Conservation (phyloP, 2,888 invertebrate species). For the Cyrtodaria siliqua region DNA sequence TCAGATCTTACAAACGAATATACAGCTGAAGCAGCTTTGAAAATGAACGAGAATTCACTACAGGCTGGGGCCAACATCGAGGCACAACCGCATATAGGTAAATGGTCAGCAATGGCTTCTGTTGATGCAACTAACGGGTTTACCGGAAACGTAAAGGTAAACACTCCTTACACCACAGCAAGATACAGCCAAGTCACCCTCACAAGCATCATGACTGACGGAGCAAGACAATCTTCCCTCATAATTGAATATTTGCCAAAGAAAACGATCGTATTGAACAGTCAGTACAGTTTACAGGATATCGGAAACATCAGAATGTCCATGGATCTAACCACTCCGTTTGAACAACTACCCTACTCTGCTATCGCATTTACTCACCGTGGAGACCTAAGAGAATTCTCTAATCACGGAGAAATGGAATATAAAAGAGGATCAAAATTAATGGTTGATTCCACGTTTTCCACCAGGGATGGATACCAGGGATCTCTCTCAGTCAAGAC, state of each 20-base stretch:
- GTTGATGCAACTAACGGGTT: slow-evolving; percentile 32
- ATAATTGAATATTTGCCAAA: slow-evolving; percentile 43
- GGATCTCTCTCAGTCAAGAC: slow-evolving; percentile 27
- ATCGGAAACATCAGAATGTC: slow-evolving; percentile 16
- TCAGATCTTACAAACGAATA: slow-evolving; percentile 36
- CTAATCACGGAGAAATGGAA: slow-evolving; percentile 33
- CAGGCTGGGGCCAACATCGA: slow-evolving; percentile 24
- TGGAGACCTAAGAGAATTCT: slow-evolving; percentile 29
- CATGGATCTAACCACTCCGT: slow-evolving; percentile 45
- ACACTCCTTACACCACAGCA: slow-evolving; percentile 23
- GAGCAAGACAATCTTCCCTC: slow-evolving; percentile 23
- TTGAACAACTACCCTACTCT: slow-evolving; percentile 21
- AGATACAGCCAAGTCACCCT: slow-evolving; percentile 25
- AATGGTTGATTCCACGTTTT: slow-evolving; percentile 26
- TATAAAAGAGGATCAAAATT: slow-evolving; percentile 28
- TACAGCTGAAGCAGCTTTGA: slow-evolving; percentile 16
- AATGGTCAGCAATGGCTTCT: slow-evolving; percentile 23
- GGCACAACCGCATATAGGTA: slow-evolving; percentile 33
- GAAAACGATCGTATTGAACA: slow-evolving; percentile 21
- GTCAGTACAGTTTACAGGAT: slow-evolving; percentile 16
- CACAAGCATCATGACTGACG: slow-evolving; percentile 14
- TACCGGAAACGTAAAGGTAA: slow-evolving; percentile 36
- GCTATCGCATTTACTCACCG: slow-evolving; percentile 24
- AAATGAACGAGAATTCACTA: slow-evolving; percentile 2
- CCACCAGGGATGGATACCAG: slow-evolving; percentile 13